Base-by-base conservation (phyloP, 2,113 vertebrate genomes). In the Dunckerocampus dactyliophorus region DNA sequence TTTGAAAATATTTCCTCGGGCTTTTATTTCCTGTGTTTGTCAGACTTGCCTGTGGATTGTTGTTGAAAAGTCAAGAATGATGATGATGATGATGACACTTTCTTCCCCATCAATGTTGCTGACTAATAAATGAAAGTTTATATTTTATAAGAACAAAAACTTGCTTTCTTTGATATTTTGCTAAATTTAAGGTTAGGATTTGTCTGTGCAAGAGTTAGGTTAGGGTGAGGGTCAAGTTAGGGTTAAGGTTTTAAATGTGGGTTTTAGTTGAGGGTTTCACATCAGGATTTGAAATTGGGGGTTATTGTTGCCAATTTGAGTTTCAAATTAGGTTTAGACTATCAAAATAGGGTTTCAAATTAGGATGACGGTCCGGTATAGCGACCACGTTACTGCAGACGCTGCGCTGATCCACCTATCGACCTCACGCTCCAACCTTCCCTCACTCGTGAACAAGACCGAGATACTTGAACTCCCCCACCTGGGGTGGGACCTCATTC, bases 111-210 rank as follows among this genome's bases (percentile, higher is more conserved):
- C 75, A 75, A 87, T 89, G 91, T 91, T 89, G 89, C 88, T 83
- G 83, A 90, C 88, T 91, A 90, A 91, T 91, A 87, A 90, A 90
- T 88, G 83, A 92, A 91, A 91, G 89, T 87, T 86, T 92, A 92
- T 92, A 92, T 92, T 92, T 92, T 91, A 92, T 92, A 88, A 89
- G 84, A 90, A 89, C 79, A 87, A 59, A 73, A 9, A 51, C 49
- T 67, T 28, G 74, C 62, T 59, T 82, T 81, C 55, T 82, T 69
- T 72, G 54, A 22, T 16, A 21, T 3, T 52, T 13, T 39, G 9
- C 9, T 11, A 6, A 37, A 37, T 6, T 37, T 37, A 37, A 37
- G 1, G 9, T 37, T 37, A 37, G 34, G 34, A 39, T 39, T 39
- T 39, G 37, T 39, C 37, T 9, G 11, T 1, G 37, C 10, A 11